Percentiles rank a stretch among this genome's conserved stretches.
Evolutionary conservation across 2,888 invertebrate genomes (phyloP).

Genomic region (Rhabditoides inermis): DNA sequence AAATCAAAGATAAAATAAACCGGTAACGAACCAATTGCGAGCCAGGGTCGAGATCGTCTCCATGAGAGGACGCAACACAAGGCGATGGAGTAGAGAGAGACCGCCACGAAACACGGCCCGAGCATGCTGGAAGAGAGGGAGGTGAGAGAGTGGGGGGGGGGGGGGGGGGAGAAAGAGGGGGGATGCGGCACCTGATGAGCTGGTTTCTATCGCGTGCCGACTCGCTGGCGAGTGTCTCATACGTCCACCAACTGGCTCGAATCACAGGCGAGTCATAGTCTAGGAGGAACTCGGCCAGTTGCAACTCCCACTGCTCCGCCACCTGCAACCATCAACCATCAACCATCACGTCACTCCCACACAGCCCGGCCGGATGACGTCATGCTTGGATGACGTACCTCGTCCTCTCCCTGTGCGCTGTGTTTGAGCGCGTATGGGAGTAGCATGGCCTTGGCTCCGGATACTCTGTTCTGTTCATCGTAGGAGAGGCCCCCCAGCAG

Average conservation of each 20-base stretch:
- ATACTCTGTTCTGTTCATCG: constrained; percentile 32
- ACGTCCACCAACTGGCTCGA: constrained; percentile 49
- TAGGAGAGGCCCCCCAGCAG: constrained; percentile 45
- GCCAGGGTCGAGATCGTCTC: constrained; percentile 81
- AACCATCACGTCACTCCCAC: no score
- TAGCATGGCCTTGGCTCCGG: constrained; percentile 48
- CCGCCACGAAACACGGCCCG: constrained; percentile 45
- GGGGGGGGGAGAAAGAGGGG: no score
- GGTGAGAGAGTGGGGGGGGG: no score
- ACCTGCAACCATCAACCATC: no score
- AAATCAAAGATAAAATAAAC: no score
- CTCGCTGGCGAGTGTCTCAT: constrained; percentile 49
- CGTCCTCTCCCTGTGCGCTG: constrained; percentile 37
- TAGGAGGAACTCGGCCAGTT: constrained; percentile 38
- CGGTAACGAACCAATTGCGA: no score
- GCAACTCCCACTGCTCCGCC: constrained; percentile 51
- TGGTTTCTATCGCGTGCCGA: constrained; percentile 43
- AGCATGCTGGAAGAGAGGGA: constrained; percentile 37
- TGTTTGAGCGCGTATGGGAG: constrained; percentile 50
- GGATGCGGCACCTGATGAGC: constrained; percentile 36
- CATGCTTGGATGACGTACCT: no score
- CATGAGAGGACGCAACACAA: constrained; percentile 60
- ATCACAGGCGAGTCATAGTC: constrained; percentile 32
- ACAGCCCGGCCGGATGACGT: no score
- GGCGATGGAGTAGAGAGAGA: constrained; percentile 47